Evolutionary conservation across 2,888 invertebrate genomes (phyloP), one percentile per base, ranked within the genome.

Genomic region (Mellilla xanthometata): DNA sequence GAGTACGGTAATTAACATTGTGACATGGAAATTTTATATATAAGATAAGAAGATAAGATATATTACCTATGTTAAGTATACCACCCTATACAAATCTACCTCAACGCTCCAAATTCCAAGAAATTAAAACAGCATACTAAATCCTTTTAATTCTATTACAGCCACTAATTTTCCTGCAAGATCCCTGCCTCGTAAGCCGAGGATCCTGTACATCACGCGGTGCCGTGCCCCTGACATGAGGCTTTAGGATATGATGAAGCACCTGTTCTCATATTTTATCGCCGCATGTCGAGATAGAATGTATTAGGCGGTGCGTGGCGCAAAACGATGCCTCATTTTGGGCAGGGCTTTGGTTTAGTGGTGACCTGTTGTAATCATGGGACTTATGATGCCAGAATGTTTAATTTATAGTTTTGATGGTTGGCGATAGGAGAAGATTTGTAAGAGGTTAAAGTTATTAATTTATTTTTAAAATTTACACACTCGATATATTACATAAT

Each of bases 251-350:
- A 79, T 88, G 86, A 88, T 85, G 65, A 84, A 88, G 86, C 68
- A 81, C 85, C 87, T 81, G 83, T 78, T 82, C 82, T 74, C 78
- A 79, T 85, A 82, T 83, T 85, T 86, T 84, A 82, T 83, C 79
- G 81, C 72, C 71, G 67, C 76, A 70, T 74, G 74, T 71, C 64
- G 71, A 65, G 66, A 72, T 69, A n/a, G 76, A 82, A 77, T 77
- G 69, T 82, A 76, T 73, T 67, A 72, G 59, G 56, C 62, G 62
- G 66, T 71, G 69, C 68, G 69, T 72, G 62, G 55, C n/a, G n/a
- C n/a, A n/a, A 63, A 19, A 60, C 62, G 49, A 62, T 63, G 54
- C 58, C 67, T 65, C 56, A 59, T 66, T 60, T 34, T 13, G 23
- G 28, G 29, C 13, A 34, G 35, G 3, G 29, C 28, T 40, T 39